Conservation (phyloP, 2,113 vertebrate genomes). For the Petrocephalus microphthalmus region DNA sequence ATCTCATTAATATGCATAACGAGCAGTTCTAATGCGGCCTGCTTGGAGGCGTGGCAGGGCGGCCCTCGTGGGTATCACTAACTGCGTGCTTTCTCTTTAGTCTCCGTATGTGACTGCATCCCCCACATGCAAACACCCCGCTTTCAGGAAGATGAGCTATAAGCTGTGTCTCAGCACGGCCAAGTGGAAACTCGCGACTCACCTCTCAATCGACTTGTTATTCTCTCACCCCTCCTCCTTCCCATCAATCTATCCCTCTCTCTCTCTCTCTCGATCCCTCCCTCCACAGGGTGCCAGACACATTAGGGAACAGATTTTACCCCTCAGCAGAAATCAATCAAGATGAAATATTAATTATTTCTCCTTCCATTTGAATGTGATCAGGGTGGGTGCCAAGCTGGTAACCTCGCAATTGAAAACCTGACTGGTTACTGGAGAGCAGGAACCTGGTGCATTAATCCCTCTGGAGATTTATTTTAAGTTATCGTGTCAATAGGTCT, state of each 20-base stretch:
- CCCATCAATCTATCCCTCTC: background rate
- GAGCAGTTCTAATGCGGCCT: background rate
- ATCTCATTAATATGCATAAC: background rate
- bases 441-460: background rate
- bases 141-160: background rate
- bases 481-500: background rate
- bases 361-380: background rate
- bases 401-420: background rate
- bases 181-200: background rate
- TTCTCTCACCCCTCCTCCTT: background rate
- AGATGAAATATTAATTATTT: background rate
- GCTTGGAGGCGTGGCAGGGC: background rate
- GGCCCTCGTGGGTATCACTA: background rate
- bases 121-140: background rate
- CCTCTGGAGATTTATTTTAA: background rate
- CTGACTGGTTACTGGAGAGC: background rate
- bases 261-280: background rate
- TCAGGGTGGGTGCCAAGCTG: background rate
- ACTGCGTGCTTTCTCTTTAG: background rate
- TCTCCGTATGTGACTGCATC: background rate
- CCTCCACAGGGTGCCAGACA: background rate
- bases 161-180: background rate
- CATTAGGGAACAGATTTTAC: background rate
- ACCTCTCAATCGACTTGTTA: conserved; percentile 42
- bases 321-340: background rate